phyloP scores from a whole-genome alignment of 2,113 vertebrate species.

The Megalops atlanticus region DNA sequence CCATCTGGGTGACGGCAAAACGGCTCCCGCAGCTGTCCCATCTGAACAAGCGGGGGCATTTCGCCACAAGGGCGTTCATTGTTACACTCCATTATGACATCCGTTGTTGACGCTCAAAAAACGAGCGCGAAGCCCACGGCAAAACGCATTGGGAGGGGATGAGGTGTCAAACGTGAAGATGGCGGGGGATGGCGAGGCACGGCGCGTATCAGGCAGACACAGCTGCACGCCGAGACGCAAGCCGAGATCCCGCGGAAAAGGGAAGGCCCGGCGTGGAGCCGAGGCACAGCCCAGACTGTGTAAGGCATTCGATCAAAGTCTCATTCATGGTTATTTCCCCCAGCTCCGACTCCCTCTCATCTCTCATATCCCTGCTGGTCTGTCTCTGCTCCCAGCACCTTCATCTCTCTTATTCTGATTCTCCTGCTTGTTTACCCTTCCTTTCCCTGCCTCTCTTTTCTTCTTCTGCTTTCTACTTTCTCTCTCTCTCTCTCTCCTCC shows the following conservation, averaged over 20 bases:
- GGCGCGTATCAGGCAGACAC: not conserved
- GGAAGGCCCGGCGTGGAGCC: not conserved
- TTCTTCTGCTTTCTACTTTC: too few species aligned
- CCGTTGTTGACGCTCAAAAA: not conserved
- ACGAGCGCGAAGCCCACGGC: not conserved
- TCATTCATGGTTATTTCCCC: not conserved
- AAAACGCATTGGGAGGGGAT: not conserved
- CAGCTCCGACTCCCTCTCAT: too few species aligned
- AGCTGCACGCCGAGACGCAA: not conserved
- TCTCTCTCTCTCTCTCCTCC: not conserved
- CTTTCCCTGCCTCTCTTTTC: too few species aligned
- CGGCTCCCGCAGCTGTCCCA: too few species aligned
- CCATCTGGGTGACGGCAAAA: too few species aligned
- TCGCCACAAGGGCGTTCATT: too few species aligned
- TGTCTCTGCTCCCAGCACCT: too few species aligned
- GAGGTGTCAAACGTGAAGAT: too few species aligned
- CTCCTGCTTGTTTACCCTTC: too few species aligned
- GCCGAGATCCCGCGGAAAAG: not conserved
- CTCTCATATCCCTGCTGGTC: too few species aligned
- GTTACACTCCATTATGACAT: not conserved
- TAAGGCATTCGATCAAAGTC: not conserved
- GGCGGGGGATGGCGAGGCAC: not conserved
- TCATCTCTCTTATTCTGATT: too few species aligned
- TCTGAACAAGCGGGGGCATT: too few species aligned
- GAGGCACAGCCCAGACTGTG: not conserved